Evolutionary conservation across 2,113 vertebrate genomes (phyloP).

Genomic region (Ornithorhynchus anatinus): DNA sequence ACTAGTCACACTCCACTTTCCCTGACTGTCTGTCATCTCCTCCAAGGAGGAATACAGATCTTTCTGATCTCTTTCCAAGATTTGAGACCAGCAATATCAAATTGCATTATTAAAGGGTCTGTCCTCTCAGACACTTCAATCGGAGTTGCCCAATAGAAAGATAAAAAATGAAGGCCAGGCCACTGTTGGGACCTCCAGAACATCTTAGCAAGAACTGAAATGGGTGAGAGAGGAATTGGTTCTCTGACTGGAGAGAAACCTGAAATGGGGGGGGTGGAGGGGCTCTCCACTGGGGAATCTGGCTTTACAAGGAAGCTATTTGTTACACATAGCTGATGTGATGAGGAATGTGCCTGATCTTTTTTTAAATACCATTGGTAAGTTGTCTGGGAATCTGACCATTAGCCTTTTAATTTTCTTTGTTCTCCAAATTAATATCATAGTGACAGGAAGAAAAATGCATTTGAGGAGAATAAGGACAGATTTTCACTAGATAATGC

Average conservation of each 20-base stretch:
- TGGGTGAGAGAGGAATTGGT: neutral
- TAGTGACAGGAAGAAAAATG: neutral
- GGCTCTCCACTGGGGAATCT: constrained; percentile 17
- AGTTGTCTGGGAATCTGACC: constrained; percentile 32
- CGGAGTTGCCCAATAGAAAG: neutral
- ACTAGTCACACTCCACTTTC: neutral
- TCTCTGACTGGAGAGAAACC: constrained; percentile 20
- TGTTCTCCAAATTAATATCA: constrained; percentile 42
- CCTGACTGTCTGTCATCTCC: neutral
- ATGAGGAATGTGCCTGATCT: constrained; percentile 17
- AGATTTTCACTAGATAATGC: constrained; percentile 3
- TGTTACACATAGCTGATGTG: constrained; percentile 9
- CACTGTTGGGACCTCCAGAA: neutral
- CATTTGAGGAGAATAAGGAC: neutral
- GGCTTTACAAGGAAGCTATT: constrained; percentile 35
- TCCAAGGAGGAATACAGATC: neutral
- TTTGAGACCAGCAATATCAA: neutral
- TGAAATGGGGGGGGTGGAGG: constrained; percentile 6
- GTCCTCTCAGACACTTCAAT: neutral
- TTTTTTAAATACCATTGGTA: constrained; percentile 7
- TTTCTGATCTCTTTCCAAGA: neutral
- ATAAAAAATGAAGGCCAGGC: neutral
- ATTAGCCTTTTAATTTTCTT: constrained; percentile 31
- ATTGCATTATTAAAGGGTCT: neutral
- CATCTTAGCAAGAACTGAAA: constrained; percentile 15